Base-by-base conservation (phyloP, 2,113 vertebrate species). In the Morone chrysops region DNA sequence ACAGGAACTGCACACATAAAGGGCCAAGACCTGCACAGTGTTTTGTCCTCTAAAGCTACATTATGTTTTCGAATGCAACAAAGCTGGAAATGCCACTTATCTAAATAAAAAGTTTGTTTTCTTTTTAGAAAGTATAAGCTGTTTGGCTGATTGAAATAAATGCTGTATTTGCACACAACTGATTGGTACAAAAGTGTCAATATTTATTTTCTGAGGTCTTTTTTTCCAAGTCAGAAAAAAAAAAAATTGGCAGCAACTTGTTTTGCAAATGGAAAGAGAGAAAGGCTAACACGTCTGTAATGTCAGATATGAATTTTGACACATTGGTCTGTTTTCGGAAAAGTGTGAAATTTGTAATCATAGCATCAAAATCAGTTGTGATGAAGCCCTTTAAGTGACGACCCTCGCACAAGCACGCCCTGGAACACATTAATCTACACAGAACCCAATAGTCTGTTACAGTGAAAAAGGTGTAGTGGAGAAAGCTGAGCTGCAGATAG, bases 1-100 rank as follows among this genome's bases (percentile, higher is more conserved):
- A 60, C 16, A 60, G 5, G 2, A 84, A 43, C 6, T 76, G 40
- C n/a, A 59, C 36, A 77, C 62, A 82, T 56, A 61, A 69, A 72
- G 6, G 25, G 47, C 40, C 17, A n/a, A 68, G 40, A 81, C 2
- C 51, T 70, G 43, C 11, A 45, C 31, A 41, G 22, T 67, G 10
- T 62, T 79, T 73, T n/a, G n/a, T n/a, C 20, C 16, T 41, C 43
- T 67, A 68, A 72, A 68, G 18, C 12, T 69, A 16, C 54, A 70
- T 57, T 14, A 5, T 70, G n/a, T 31, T 59, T 72, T 57, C 57
- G 6, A 56, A 63, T 67, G 14, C 38, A 40, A 36, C 50, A 13
- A 36, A 6, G 13, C n/a, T 50, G 22, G 18, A 61, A 67, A 45
- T 0, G 0, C 13, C 14, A 63, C 16, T 59, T 48, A 65, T 72